Evolutionary conservation across 2,888 invertebrate genomes (phyloP), one percentile per base, ranked within the genome.

Genomic region (Sycophila texana): DNA sequence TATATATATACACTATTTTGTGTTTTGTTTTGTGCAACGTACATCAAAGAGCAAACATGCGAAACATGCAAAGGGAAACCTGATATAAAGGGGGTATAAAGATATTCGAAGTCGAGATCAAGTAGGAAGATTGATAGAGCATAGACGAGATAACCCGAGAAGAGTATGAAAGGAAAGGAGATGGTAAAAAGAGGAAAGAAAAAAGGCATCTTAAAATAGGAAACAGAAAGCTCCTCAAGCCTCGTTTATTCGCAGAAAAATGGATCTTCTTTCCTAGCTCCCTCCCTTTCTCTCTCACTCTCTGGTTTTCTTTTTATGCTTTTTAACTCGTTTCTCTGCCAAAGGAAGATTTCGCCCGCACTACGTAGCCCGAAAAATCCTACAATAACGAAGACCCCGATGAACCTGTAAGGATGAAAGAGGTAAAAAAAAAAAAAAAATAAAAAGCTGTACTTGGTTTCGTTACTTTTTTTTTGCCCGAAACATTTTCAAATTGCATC

Each of bases 231-330:
- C 67, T 78, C n/a, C 61, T 61, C 49, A 13, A 72, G 71, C 18
- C 67, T 73, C 78, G 73, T 78, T 78, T 78, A 47, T 53, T 63
- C 65, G 39, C 51, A 67, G 67, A 73, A 78, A 78, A 78, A 73
- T 68, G 60, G 73, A 78, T 68, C 39, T 61, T 22, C 53, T 49
- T 53, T 60, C 51, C 57, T 49, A 60, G 14, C 57, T 70, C 63
- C 66, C 39, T 74, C 49, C 14, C 20, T 2, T n/a, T 1, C 30
- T 51, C 5, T 12, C 14, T n/a, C 18, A 26, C 39, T 10, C 39
- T 39, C 10, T 39, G 7, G 39, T 39, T 39, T 39, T 39, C 39
- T 39, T 39, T 39, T 30, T 16, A 49, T 13, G n/a, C 70, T 60
- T 66, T 58, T 63, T 66, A 67, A 51, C 49, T 18, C 20, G 10